Evolutionary conservation across 2,888 invertebrate species (phyloP).

Genomic region (Drosophila trichaetosa): DNA sequence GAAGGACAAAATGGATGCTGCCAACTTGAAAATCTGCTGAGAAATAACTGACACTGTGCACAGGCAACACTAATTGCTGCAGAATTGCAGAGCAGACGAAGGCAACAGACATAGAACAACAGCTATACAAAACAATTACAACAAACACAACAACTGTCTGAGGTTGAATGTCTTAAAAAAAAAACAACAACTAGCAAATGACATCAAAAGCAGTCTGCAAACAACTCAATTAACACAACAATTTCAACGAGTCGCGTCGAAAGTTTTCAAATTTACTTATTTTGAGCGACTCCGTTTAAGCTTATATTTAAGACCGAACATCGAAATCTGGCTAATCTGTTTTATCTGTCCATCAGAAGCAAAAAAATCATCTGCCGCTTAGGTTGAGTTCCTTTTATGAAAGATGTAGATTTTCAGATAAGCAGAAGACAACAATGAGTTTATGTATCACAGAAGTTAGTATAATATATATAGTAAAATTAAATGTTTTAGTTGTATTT

Average conservation of each 20-base stretch:
- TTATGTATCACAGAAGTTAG: not conserved
- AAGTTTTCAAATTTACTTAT: conserved; percentile 17
- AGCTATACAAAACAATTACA: conserved; percentile 32
- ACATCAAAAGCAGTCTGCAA: conserved; percentile 30
- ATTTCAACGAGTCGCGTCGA: conserved; percentile 39
- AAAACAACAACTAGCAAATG: conserved; percentile 10
- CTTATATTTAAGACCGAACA: not conserved
- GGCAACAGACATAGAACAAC: conserved; percentile 44
- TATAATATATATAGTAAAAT: not conserved
- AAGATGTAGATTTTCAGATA: not conserved
- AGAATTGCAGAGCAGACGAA: conserved; percentile 56
- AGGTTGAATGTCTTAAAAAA: not conserved
- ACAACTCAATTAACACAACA: conserved; percentile 72
- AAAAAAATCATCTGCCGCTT: not conserved
- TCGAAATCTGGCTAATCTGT: not conserved
- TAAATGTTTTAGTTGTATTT: not conserved
- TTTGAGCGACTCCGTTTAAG: conserved; percentile 5
- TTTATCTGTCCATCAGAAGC: not conserved
- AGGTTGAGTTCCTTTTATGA: not conserved
- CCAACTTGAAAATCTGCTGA: conserved; percentile 51
- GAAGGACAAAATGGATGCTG: conserved; percentile 30
- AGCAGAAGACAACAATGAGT: no score
- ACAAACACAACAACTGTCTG: conserved; percentile 28
- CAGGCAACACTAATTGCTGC: conserved; percentile 73
- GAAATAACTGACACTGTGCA: conserved; percentile 63